Base-by-base conservation (phyloP, 2,888 invertebrate species). In the Cheilosia vernalis region DNA sequence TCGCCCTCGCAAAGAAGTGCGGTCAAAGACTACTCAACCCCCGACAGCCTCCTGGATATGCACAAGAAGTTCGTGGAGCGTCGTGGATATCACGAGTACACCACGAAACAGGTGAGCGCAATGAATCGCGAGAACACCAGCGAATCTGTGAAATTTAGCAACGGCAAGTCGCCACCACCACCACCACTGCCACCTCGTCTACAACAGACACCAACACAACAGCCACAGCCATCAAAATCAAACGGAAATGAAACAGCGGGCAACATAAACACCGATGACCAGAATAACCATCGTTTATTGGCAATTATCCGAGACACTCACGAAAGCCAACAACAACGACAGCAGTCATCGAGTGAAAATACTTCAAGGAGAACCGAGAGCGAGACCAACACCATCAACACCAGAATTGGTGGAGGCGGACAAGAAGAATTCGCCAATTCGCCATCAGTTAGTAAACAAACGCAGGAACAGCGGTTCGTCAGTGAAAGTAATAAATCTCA, bases 11-110 rank as follows among this genome's bases (percentile, higher is more conserved):
- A 96, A 90, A 92, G 93, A 58, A 89, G 89, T 33, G 92, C 93
- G 88, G 92, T 93, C 84, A 82, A 69, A 21, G 58, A 87, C 81
- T 78, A 79, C 87, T 78, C 60, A 49, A 94, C 94, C 87, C 94
- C 94, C 1, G 95, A 94, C 88, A 94, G 94, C 87, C 92, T 96
- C 56, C 92, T 95, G 4, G 95, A 96, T 88, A 93, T 95, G 87
- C 96, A 96, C 88, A 93, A 93, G 87, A 96, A 95, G 89, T 95
- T 94, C 90, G 90, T 95, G n/a, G 94, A 95, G 88, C 93, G 95
- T 51, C 93, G 94, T 86, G 94, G 94, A 21, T 94, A 94, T 88
- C 93, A 93, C 87, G 94, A 94, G 88, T 88, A 89, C 77, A 89
- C 89, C 79, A 88, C 88, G 2, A 89, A 90, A 15, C 89, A 92